Base-by-base conservation (phyloP, 2,888 invertebrate genomes). In the Cosmorhoe ocellata region DNA sequence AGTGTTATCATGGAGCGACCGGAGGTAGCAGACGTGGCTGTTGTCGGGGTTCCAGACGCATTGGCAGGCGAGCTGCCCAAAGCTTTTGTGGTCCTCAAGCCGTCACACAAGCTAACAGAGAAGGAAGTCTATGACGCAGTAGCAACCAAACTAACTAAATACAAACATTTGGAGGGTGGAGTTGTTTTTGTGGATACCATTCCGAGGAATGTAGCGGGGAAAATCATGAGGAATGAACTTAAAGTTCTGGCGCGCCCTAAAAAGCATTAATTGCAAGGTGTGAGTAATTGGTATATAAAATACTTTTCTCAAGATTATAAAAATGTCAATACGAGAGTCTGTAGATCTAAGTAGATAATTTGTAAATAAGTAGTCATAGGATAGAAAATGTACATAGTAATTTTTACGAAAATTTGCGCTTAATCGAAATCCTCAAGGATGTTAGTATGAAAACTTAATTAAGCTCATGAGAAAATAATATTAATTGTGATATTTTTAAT, bases 141-240 rank as follows among this genome's bases (percentile, higher is more conserved):
- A 0, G 92, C 92, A 12, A 79, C 91, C n/a, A 93, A 93, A 81
- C 92, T 95, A 4, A 92, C 94, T 0, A 91, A 92, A 60, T 95
- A 95, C 82, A 96, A 96, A 74, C 93, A 92, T 66, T 81, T 96
- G 13, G 91, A 93, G 42, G 94, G 93, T 1, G 94, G 95, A 1
- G 93, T 96, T 2, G 85, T 90, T 37, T 94, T 96, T 71, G 80
- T 95, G 13, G 92, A 93, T 1, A 64, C 87, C 0, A 94, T 96
- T 65, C 96, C 96, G 0, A 93, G 95, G 73, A 95, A 94, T 64
- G 92, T 92, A 0, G 92, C 94, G 2, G 96, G 96, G 3, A 96
- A 96, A 83, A 95, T 96, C 33, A 77, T 95, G 69, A 91, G 95
- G 59, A 93, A 94, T 58, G 92, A 93, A 80, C 85, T 95, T 8